Base-by-base conservation (phyloP, 2,888 invertebrate species). In the Lasioglossum malachurum region DNA sequence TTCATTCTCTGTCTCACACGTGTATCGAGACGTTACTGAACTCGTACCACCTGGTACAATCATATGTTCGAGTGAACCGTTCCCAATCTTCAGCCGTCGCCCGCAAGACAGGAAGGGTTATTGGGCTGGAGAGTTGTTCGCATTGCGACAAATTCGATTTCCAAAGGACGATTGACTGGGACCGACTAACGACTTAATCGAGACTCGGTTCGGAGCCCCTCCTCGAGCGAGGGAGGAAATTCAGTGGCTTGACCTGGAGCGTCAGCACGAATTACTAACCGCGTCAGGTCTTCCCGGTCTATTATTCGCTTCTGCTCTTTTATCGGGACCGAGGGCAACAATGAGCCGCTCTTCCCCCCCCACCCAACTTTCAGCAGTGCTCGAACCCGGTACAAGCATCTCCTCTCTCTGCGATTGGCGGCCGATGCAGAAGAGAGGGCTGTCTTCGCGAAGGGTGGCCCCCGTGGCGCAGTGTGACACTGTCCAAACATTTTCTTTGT, bases 401-500 rank as follows among this genome's bases (percentile, higher is more conserved):
- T 78, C 72, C 2, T 53, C 53, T 53, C 75, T 53, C 35, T 38
- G 77, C 60, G 19, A 44, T 46, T 38, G 53, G 69, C 77, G 78
- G 78, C 80, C 87, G 78, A 49, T 82, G 86, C 81, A 44, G 87
- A 90, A 88, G 64, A 31, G 90, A 64, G 90, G 93, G 91, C 89
- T 90, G 91, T 90, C 92, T 91, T 92, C 88, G 83, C 84, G 89
- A 90, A 92, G 93, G 93, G 93, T 93, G 92, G 90, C 90, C 91
- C 92, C 84, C 72, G 84, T 86, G 79, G 91, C 78, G 92, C 91
- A 92, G 93, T 92, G 94, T 94, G 95, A 95, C 95, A 95, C 94
- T 95, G 95, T 95, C 94, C 95, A 95, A 95, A 95, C 94, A 95
- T 95, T 95, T 95, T 95, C 95, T 95, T 95, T 94, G 94, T 95